Base-by-base conservation (phyloP, 2,888 invertebrate genomes). In the Andrena hattorfiana region DNA sequence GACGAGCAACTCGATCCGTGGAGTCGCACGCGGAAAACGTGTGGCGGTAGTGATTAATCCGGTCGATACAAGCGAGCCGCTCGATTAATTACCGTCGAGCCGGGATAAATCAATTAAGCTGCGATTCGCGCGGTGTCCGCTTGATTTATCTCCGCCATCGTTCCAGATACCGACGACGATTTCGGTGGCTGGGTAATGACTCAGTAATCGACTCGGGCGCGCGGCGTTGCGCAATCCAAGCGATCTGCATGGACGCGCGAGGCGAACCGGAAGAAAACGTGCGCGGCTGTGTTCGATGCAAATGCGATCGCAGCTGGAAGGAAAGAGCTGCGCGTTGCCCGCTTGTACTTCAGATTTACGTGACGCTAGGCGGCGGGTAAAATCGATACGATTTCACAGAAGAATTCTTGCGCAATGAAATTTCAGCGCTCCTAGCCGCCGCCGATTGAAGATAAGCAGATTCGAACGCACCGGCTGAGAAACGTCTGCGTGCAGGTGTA, bases 181-280 rank as follows among this genome's bases (percentile, higher is more conserved):
- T 83, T 70, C 71, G 77, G 77, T 56, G 32, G 68, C 6, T 5
- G 10, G n/a, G 35, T 63, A 68, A 49, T n/a, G 5, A 8, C 16
- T 62, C 2, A 6, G 59, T 56, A 51, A 42, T 42, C 42, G 42
- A 16, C 42, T 69, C 26, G 30, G 20, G 28, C 49, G 48, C 56
- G 7, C 26, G 54, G 42, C 23, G 49, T 82, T 82, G 56, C 49
- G 82, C n/a, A 82, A 83, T 30, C 20, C 49, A 59, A 28, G 26
- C 35, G 42, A 67, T 59, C 32, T 8, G 4, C n/a, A 49, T 60
- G 10, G 54, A 54, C 30, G 5, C 60, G 42, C 62, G 48, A 62
- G 7, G 32, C 48, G 48, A 62, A 75, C 77, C 78, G 83, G 83
- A 84, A 84, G 83, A 83, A 68, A 75, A 63, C 20, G 71, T 26